These are phyloP conservation scores for Sepioteuthis lessoniana DNA, from an alignment of 2,888 invertebrate genomes.

Conservation along the genomic window DNA sequence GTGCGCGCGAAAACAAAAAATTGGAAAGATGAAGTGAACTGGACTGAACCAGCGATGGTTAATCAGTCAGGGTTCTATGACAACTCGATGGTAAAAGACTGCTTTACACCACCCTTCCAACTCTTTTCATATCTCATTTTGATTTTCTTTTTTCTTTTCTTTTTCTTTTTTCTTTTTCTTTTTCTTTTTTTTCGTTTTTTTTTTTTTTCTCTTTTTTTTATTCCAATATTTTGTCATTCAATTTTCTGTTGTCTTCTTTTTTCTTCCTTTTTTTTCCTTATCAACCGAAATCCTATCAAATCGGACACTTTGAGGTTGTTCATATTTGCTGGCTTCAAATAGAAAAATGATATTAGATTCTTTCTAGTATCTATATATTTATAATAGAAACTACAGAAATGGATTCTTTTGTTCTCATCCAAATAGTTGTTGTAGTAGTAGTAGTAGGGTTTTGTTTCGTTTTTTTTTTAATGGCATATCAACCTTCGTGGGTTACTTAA, in stretches of 20 bases:
- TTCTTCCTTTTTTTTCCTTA: not conserved
- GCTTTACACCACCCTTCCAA: too few relatives aligned
- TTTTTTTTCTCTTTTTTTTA: not conserved
- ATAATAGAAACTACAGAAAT: constrained; percentile 17
- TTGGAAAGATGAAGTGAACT: not conserved
- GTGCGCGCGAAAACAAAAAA: not conserved
- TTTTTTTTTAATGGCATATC: too few relatives aligned
- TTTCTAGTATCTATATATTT: not conserved
- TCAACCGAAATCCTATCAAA: not conserved
- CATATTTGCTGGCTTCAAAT: constrained; percentile 20
- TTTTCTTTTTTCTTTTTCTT: too few relatives aligned
- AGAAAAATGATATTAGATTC: constrained; percentile 10
- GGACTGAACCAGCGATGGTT: not conserved
- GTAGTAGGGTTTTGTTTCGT: too few relatives aligned
- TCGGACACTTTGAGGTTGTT: not conserved
- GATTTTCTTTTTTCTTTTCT: too few relatives aligned
- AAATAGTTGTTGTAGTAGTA: too few relatives aligned
- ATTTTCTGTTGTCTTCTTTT: too few relatives aligned
- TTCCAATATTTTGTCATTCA: not conserved
- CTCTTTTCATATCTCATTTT: too few relatives aligned
- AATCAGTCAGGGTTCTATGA: not conserved
- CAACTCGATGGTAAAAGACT: not conserved
- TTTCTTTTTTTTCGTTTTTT: not conserved
- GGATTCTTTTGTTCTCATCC: not conserved
- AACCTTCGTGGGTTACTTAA: too few relatives aligned